Evolutionary conservation across 2,113 vertebrate genomes (phyloP), one percentile per base, ranked within the genome.

Genomic region (Scomber japonicus): DNA sequence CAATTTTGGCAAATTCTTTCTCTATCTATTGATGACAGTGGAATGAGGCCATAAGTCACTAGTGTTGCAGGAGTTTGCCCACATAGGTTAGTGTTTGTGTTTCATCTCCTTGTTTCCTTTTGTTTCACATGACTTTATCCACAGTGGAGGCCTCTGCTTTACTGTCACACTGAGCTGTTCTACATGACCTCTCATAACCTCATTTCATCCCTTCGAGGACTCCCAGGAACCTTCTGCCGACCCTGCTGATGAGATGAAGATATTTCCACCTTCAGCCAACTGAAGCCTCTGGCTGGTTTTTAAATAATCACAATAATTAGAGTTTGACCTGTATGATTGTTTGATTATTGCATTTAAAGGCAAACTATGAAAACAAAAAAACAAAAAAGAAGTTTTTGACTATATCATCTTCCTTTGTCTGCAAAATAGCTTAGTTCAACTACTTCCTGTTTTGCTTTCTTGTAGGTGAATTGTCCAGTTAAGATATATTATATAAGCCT

Each of bases 91-190:
- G 92, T 95, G 93, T 96, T 94, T 85, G 84, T 94, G 92, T 95
- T 94, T 94, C 90, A 94, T 95, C 94, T 95, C 92, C 95, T 94
- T 93, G 92, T 93, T 94, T 95, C 93, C 94, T 93, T 92, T 94
- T 94, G 93, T 92, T 87, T 91, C 67, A 93, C 78, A 91, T 93
- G 95, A 92, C 94, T 92, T 91, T 90, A 89, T 92, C 91, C 77
- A 11, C 90, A 92, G 94, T 94, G 95, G 93, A 90, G 95, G 88
- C 81, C 91, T 92, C 93, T 94, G 94, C 96, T 72, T 80, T 81
- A 84, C 88, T 93, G 93, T 94, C 89, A 90, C 82, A 72, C 82
- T 77, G 83, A 87, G 7, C 85, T 91, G 89, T 92, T 95, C 89
- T 95, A 92, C 93, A 81, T 86, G 94, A 90, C 87, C 91, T 91